A percentile compares a stretch with the other conserved stretches of the same genome.
phyloP scores from a whole-genome alignment of 2,888 invertebrate species.

The Pharmacophagus antenor region DNA sequence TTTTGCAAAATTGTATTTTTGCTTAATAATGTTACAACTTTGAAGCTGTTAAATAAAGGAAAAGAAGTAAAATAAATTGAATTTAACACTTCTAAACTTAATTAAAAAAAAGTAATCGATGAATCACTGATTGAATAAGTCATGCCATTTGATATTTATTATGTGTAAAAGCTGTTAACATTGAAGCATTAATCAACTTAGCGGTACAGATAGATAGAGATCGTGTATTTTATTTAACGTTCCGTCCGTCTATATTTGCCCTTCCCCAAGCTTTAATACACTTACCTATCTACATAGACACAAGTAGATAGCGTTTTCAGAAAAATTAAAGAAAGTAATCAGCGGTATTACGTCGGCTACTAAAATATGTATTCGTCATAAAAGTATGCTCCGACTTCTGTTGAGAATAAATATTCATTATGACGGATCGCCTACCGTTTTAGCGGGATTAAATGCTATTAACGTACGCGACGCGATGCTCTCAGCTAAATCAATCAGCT shows the following conservation, averaged over 20 bases:
- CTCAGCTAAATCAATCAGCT: slow-evolving; percentile 68
- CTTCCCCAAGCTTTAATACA: slow-evolving; percentile 66
- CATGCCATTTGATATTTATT: slow-evolving; percentile 12
- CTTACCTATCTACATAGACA: slow-evolving; percentile 50
- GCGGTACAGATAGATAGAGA: slow-evolving; percentile 25
- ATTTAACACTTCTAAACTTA: neutral
- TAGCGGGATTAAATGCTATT: slow-evolving; percentile 78
- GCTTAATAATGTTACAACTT: slow-evolving; percentile 23
- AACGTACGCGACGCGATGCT: slow-evolving; percentile 61
- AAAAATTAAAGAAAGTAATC: slow-evolving; percentile 80
- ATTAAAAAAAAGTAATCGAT: neutral
- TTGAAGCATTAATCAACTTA: slow-evolving; percentile 30
- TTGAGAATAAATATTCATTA: slow-evolving; percentile 79
- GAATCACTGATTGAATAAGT: slow-evolving; percentile 11
- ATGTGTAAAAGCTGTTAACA: slow-evolving; percentile 22
- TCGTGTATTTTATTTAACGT: slow-evolving; percentile 48
- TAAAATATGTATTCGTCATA: slow-evolving; percentile 81
- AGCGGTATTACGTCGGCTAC: slow-evolving; percentile 76
- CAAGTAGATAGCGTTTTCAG: slow-evolving; percentile 55
- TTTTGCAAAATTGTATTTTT: slow-evolving; percentile 28
- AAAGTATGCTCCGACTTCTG: slow-evolving; percentile 76
- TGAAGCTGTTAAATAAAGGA: neutral
- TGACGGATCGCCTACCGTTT: slow-evolving; percentile 75
- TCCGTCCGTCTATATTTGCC: slow-evolving; percentile 62
- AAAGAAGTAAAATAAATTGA: neutral